Percentiles rank a stretch among this genome's conserved stretches.
These are phyloP conservation scores for Mastigias papua DNA, from an alignment of 30 jellyfish, hydroid and myxozoan genomes.

Conservation along the genomic window DNA sequence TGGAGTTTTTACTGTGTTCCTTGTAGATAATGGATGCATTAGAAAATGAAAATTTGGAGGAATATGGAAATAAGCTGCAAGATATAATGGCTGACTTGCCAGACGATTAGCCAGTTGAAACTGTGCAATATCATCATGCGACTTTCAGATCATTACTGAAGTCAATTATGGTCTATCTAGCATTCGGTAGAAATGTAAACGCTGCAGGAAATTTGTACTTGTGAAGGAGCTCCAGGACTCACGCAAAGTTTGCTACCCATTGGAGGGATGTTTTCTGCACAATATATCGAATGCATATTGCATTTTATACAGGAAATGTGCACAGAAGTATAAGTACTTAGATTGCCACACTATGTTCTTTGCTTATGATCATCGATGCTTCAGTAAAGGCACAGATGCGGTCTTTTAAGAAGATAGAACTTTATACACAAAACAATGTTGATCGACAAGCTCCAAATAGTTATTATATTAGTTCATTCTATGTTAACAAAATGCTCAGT, in stretches of 20 bases:
- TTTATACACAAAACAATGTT: no score
- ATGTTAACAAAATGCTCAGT: no score
- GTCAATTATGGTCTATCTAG: background rate
- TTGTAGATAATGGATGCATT: conserved; percentile 84
- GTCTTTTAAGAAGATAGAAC: no score
- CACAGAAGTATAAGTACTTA: no score
- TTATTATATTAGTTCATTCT: no score
- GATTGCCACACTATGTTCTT: no score
- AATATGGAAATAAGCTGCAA: conserved; percentile 77
- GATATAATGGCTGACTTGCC: conserved; percentile 88
- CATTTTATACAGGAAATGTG: no score
- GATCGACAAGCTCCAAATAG: no score
- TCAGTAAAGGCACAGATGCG: no score
- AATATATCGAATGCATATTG: no score
- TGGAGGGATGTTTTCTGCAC: background rate
- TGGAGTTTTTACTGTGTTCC: background rate
- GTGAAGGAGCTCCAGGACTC: background rate
- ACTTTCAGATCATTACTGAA: background rate
- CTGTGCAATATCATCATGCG: background rate
- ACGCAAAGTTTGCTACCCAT: no score
- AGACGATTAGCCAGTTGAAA: conserved; percentile 66
- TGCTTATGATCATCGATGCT: no score
- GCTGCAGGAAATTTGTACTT: background rate
- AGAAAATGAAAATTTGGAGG: conserved; percentile 69
- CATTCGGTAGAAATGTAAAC: background rate